These are phyloP conservation scores for Sitta carolinensis DNA, from an alignment of 2,797 vertebrate species.

Conservation along the genomic window DNA sequence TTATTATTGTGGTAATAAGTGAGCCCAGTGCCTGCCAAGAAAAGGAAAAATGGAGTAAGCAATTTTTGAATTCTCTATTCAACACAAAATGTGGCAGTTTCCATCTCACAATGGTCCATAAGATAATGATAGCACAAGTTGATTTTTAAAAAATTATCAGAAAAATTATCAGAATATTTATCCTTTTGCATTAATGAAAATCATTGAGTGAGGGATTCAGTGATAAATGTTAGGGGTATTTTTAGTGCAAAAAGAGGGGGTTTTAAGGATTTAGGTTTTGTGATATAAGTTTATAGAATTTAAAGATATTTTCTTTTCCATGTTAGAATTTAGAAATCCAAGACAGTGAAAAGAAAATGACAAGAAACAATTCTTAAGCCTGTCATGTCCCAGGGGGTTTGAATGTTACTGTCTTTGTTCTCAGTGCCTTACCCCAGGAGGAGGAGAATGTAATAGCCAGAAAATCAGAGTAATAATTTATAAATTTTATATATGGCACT, in stretches of 20 bases:
- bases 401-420: neutral
- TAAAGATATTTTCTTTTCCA: neutral
- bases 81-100: neutral
- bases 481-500: neutral
- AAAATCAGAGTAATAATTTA: constrained; percentile 1
- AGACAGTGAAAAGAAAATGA: neutral
- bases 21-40: neutral
- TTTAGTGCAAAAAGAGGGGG: neutral
- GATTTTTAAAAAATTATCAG: neutral
- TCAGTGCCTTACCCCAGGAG: neutral
- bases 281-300: neutral
- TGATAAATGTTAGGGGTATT: neutral
- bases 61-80: neutral
- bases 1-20: neutral
- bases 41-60: neutral
- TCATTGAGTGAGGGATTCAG: neutral
- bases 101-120: neutral
- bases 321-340: neutral
- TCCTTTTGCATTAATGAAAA: neutral
- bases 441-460: neutral
- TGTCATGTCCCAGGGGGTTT: neutral
- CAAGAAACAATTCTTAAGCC: neutral
- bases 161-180: neutral
- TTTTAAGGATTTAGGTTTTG: neutral
- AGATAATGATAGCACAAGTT: neutral